Evolutionary conservation across 2,888 invertebrate genomes (phyloP), one percentile per base, ranked within the genome.

Genomic region (Troides oblongomaculatus): DNA sequence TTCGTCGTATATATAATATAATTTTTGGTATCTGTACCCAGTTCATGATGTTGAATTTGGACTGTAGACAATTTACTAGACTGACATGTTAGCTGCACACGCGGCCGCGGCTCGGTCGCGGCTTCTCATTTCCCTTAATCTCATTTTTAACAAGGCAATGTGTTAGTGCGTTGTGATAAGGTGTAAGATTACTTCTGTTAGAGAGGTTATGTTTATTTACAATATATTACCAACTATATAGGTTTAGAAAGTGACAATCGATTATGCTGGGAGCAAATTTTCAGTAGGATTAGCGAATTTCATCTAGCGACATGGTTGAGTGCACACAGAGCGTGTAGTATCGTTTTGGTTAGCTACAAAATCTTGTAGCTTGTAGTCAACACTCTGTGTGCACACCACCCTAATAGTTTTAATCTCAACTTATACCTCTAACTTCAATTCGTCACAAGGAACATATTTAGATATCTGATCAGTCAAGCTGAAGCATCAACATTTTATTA

Each of bases 221-320:
- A 30, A 65, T 65, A 56, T 60, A 64, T 62, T 64, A 30, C 36
- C 30, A 30, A 30, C 30, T 25, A 61, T 23, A 17, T 65, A 65
- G 64, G 21, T 30, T 25, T 69, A 69, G 64, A 66, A 30, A 39
- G 10, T 4, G 43, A 50, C 59, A 30, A 60, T 62, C 64, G 25
- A 56, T 61, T 61, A 65, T 61, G 69, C 69, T 64, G 69, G 69
- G 64, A 69, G 69, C 69, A 62, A 69, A 43, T 57, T 43, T 62
- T 50, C 43, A 56, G n/a, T 64, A 39, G 46, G 30, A 58, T 25
- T 62, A 66, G 66, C 50, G 14, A 50, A 23, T 62, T 63, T 50
- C 46, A 59, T 36, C 36, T 57, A 62, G 62, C 36, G 57, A 17
- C 43, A 60, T 36, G 56, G 67, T 23, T 43, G 39, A 57, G 17